Evolutionary conservation across 2,113 vertebrate species (phyloP), one percentile per base, ranked within the genome.

Genomic region (Cinclus cinclus): DNA sequence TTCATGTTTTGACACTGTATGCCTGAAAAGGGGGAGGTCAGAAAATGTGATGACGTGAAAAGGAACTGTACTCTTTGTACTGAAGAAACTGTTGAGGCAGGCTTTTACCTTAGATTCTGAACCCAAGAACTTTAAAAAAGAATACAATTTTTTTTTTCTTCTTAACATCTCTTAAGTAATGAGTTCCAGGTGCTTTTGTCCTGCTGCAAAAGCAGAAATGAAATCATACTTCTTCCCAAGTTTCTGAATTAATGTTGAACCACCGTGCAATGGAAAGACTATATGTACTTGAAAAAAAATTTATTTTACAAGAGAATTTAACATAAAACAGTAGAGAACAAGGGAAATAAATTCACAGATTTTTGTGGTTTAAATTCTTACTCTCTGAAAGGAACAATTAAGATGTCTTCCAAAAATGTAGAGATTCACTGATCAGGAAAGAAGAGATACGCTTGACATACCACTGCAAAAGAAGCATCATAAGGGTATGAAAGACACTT

Each of bases 241-340:
- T 69, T 79, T 53, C 55, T 55, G 84, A 71, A 71, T 71, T 44
- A 71, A 42, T 2, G 5, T 55, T 75, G 76, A 91, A 87, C 16
- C 16, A 64, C 59, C 49, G 9, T 74, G 55, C 41, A 90, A 80
- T 15, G 28, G 28, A 89, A 82, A 80, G 53, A 94, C 74, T 53
- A n/a, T 28, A 70, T 4, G 10, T 35, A 74, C 31, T 83, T 80
- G 21, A 23, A 42, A 39, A 86, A 63, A 70, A 21, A 50, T 92
- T 96, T 95, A 92, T 95, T 96, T 77, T 74, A 92, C 64, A 81
- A 55, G 27, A 88, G 18, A 37, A 78, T 58, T 33, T 67, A 19
- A 44, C 42, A 56, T 55, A 71, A 68, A 93, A 74, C 78, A 93
- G 44, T 13, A 81, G 52, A 2, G 7, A 56, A 94, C 35, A 74